Percentiles rank a stretch among this genome's conserved stretches.
Evolutionary conservation across 2,888 invertebrate genomes (phyloP).

Genomic region (Hirtodrosophila trivittata): DNA sequence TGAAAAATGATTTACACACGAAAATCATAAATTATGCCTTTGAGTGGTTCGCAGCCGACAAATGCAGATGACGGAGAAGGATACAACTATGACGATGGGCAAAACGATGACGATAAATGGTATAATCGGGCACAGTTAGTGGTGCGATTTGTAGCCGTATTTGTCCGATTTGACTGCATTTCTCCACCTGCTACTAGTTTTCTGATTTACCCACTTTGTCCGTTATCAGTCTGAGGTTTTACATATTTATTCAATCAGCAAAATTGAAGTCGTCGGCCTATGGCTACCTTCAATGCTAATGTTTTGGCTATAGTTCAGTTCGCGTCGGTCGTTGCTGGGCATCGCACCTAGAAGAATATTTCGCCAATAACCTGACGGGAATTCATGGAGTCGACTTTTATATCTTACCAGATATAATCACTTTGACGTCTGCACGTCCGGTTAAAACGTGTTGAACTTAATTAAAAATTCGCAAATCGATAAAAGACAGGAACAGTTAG

Average conservation of each 20-base stretch:
- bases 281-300: slow-evolving; percentile 57
- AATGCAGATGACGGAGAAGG: slow-evolving; percentile 64
- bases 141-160: neutral
- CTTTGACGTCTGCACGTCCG: slow-evolving; percentile 41
- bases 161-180: slow-evolving; percentile 8
- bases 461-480: slow-evolving; percentile 60
- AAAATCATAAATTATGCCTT: slow-evolving; percentile 75
- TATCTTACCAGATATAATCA: slow-evolving; percentile 37
- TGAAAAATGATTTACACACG: slow-evolving; percentile 75
- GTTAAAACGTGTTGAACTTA: slow-evolving; percentile 34
- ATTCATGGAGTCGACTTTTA: slow-evolving; percentile 23
- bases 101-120: slow-evolving; percentile 18
- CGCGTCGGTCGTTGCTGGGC: slow-evolving; percentile 66
- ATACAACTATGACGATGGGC: slow-evolving; percentile 17
- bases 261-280: slow-evolving; percentile 31
- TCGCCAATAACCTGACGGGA: slow-evolving; percentile 41
- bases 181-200: slow-evolving; percentile 1
- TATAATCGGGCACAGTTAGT: no score
- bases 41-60: slow-evolving; percentile 64
- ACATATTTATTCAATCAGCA: slow-evolving; percentile 41
- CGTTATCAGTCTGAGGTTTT: slow-evolving; percentile 18
- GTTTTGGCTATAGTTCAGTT: slow-evolving; percentile 56
- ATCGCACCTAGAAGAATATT: slow-evolving; percentile 55
- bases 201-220: slow-evolving; percentile 5
- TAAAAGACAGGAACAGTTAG: slow-evolving; percentile 8